Base-by-base conservation (phyloP, 92 coral and sea anemone genomes). In the Porites lobata region DNA sequence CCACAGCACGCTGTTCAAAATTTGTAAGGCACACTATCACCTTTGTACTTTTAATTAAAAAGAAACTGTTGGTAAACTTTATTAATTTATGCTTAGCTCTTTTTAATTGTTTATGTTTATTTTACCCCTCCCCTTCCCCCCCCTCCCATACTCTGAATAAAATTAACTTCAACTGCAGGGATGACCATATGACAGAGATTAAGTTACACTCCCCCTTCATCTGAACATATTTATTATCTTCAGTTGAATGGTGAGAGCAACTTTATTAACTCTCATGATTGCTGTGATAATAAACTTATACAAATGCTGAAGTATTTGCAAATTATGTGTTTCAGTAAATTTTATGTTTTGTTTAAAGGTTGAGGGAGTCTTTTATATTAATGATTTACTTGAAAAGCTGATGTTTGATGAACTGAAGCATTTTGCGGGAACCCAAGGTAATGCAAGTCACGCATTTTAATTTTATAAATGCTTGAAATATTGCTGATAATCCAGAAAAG, bases 361-460 rank as follows among this genome's bases (percentile, higher is more conserved):
- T 51, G 98, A 96, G 50, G 99, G 99, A 14, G 89, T 96, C 66
- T 97, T 97, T 79, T 97, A 97, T 78, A 90, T 97, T 70, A 97
- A 97, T 66, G 90, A 85, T 11, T 84, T 65, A 13, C 94, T 97
- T 51, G 99, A 97, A 65, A 94, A 88, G 84, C 86, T 97, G 75
- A 97, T 97, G 98, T 97, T 92, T 87, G 99, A 97, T 92, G 99
- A 97, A 67, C 81, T 97, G 26, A 91, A 90, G 22, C 80, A 95
- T 61, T 97, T 98, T 98, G 85, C 97, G 78, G 92, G 94, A 12
- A 83, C 96, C 9, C 90, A 92, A 84, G 98, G 99, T 97, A 91
- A 18, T 57, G 9, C 43, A 3, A 32, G 43, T 32, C 43, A 32
- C 6, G 2, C 2, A 32, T 32, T 32, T 32, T 32, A 32, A 32